phyloP scores from a whole-genome alignment of 2,888 invertebrate genomes.

The Strigamia maritima region DNA sequence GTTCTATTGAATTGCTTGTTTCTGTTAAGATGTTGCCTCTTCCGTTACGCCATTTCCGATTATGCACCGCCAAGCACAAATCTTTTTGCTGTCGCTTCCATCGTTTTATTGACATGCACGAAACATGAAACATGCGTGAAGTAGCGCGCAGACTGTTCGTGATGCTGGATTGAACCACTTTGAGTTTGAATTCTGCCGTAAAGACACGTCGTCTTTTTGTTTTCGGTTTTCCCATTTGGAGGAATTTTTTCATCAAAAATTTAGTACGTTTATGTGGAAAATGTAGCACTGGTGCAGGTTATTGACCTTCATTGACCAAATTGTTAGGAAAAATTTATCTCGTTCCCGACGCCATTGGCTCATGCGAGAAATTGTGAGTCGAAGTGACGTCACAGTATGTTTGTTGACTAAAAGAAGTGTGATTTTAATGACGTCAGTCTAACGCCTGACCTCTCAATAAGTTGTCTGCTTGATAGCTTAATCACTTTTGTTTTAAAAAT shows the following conservation, averaged over 20 bases:
- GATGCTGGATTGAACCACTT: neutral
- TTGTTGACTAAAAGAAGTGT: neutral
- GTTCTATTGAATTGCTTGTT: neutral
- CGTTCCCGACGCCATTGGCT: neutral
- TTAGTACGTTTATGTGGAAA: neutral
- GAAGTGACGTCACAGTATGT: neutral
- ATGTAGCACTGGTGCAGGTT: neutral
- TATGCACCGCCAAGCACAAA: neutral
- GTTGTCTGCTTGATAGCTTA: neutral
- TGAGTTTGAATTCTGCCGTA: neutral
- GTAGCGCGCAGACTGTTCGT: neutral
- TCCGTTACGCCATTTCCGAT: neutral
- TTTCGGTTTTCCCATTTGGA: neutral
- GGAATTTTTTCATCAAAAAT: neutral
- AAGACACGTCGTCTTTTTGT: neutral
- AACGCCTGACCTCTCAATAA: neutral
- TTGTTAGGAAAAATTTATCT: neutral
- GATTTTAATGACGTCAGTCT: neutral
- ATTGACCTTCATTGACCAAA: neutral
- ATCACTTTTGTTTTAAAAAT: no score
- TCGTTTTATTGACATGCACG: neutral
- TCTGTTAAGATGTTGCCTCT: neutral
- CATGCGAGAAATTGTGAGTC: neutral
- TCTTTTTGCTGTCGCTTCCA: neutral
- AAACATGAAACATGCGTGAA: neutral